Evolutionary conservation across 1,140 invertebrate species (phyloP).

Genomic region (Magallana ariakensis): DNA sequence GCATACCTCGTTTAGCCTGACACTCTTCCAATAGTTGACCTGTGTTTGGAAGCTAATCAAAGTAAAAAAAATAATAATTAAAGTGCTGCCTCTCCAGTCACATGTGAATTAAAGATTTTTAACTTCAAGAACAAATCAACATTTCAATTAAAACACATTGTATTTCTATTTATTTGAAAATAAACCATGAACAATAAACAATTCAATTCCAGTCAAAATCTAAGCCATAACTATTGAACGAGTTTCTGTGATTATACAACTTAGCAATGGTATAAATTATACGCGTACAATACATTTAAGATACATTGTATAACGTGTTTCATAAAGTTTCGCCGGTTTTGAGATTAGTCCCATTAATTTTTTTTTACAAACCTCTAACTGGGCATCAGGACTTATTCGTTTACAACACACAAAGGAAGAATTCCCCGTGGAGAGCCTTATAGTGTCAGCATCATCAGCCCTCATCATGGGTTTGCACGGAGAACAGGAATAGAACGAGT

Average conservation of each 20-base stretch:
- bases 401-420: not conserved
- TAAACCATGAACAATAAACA: too few relatives aligned
- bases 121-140: not conserved
- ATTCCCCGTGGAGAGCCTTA: not conserved
- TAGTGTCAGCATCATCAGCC: not conserved
- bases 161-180: too few relatives aligned
- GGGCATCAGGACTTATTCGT: not conserved
- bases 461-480: not conserved
- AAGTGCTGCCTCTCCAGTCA: not conserved
- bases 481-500: not conserved
- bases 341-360: too few relatives aligned
- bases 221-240: too few relatives aligned
- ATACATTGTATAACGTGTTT: too few relatives aligned
- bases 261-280: too few relatives aligned
- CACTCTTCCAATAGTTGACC: constrained; percentile 6
- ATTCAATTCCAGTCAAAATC: too few relatives aligned
- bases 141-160: too few relatives aligned
- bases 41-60: not conserved
- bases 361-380: not conserved
- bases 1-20: not conserved
- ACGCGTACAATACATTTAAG: too few relatives aligned
- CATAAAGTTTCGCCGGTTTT: too few relatives aligned
- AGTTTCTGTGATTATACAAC: too few relatives aligned
- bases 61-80: not conserved
- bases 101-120: not conserved